Percentiles rank a stretch among this genome's conserved stretches.
Evolutionary conservation across 2,888 invertebrate species (phyloP).

Genomic region (Gerris lacustris): DNA sequence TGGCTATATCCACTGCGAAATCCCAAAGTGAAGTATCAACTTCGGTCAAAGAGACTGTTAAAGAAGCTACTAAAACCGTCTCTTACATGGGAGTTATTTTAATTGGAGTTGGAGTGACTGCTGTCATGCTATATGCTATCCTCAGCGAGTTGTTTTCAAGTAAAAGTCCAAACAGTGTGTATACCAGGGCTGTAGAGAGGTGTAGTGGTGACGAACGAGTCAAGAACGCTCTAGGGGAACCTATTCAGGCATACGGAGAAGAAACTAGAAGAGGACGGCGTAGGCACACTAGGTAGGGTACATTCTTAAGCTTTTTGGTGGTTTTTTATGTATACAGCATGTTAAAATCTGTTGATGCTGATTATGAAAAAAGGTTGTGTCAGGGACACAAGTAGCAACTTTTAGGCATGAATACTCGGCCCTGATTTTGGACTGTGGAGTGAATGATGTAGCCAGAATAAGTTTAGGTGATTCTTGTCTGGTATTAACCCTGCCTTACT

Average conservation of each 20-base stretch:
- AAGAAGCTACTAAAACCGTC: constrained; percentile 79
- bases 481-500: too few relatives aligned
- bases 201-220: constrained; percentile 64
- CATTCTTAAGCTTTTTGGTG: constrained; percentile 16
- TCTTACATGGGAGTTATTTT: constrained; percentile 74
- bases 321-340: too few relatives aligned
- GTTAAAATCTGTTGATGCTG: too few relatives aligned
- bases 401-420: too few relatives aligned
- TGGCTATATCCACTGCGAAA: neutral
- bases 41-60: constrained; percentile 46
- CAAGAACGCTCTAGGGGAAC: constrained; percentile 72
- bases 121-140: constrained; percentile 68
- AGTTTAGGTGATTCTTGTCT: too few relatives aligned
- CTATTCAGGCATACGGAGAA: constrained; percentile 81
- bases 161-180: constrained; percentile 74
- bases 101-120: constrained; percentile 67
- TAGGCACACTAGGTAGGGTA: constrained; percentile 55
- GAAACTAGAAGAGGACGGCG: constrained; percentile 69
- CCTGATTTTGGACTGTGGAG: too few relatives aligned
- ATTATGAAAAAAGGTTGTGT: too few relatives aligned
- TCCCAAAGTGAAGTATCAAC: constrained; percentile 17
- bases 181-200: constrained; percentile 60
- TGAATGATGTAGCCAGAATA: too few relatives aligned
- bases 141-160: constrained; percentile 78
- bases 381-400: too few relatives aligned